These are phyloP conservation scores for Neofelis nebulosa DNA, from an alignment of 2,113 vertebrate genomes.

Conservation along the genomic window DNA sequence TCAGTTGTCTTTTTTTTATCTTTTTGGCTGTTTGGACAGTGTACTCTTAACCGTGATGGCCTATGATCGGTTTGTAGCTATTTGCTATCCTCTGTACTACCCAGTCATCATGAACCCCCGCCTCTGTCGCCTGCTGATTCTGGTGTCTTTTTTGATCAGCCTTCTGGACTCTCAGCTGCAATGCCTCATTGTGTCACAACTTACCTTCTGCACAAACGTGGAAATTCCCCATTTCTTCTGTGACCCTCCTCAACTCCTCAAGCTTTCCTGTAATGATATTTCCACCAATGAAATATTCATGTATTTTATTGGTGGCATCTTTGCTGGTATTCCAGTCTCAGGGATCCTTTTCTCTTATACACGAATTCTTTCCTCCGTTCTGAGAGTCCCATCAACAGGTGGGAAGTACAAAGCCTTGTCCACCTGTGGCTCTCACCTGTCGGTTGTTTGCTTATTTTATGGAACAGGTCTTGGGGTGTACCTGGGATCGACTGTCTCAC, in stretches of 20 bases:
- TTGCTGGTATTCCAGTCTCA: background rate
- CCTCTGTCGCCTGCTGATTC: background rate
- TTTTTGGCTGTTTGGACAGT: background rate
- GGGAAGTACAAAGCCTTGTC: slow-evolving; percentile 50
- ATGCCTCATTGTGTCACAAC: background rate
- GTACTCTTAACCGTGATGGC: background rate
- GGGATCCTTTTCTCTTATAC: slow-evolving; percentile 8
- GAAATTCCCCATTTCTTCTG: slow-evolving; percentile 23
- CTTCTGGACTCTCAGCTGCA: background rate
- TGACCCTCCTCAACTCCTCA: background rate
- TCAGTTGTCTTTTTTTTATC: background rate
- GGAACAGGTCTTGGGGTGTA: slow-evolving; percentile 1
- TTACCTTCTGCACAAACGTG: background rate
- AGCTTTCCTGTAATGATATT: background rate
- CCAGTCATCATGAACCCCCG: background rate
- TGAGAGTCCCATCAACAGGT: background rate
- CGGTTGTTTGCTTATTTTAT: slow-evolving; percentile 35
- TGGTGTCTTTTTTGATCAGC: background rate
- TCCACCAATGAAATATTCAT: background rate
- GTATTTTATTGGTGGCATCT: background rate
- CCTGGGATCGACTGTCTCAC: background rate
- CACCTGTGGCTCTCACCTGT: slow-evolving; percentile 48
- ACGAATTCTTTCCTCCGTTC: background rate
- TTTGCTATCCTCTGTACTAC: background rate
- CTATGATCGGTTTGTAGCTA: slow-evolving; percentile 6